Conservation (phyloP, 2,888 invertebrate species). For the Onthophagus sagittarius region DNA sequence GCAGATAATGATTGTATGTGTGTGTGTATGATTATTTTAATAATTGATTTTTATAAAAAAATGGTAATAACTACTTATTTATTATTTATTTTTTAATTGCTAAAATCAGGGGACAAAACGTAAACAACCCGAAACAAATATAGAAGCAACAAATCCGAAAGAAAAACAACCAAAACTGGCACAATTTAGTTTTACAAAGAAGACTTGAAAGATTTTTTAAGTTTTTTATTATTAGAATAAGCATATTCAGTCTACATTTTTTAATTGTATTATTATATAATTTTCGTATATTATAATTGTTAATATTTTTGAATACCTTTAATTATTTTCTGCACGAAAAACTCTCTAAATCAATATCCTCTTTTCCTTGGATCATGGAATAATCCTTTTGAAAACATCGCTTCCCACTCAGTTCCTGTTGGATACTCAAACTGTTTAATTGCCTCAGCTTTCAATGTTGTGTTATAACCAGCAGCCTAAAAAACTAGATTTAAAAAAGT, state of each 20-base stretch:
- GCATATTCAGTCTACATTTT: slow-evolving; percentile 12
- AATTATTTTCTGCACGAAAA: neutral
- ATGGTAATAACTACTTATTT: neutral
- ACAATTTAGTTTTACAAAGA: slow-evolving; percentile 45
- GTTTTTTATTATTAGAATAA: neutral
- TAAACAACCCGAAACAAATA: slow-evolving; percentile 41
- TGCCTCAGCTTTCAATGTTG: slow-evolving; percentile 68
- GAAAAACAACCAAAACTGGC: slow-evolving; percentile 52
- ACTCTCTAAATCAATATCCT: neutral
- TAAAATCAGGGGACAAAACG: slow-evolving; percentile 33
- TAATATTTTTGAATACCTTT: neutral
- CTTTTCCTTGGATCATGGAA: slow-evolving; percentile 51
- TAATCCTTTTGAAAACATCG: slow-evolving; percentile 59
- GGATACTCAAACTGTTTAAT: slow-evolving; percentile 72
- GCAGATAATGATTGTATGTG: no score
- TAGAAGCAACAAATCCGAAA: slow-evolving; percentile 39
- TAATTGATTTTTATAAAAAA: no score
- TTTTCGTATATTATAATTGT: neutral
- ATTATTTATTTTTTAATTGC: neutral
- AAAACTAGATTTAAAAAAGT: slow-evolving; percentile 28
- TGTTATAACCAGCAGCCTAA: slow-evolving; percentile 75
- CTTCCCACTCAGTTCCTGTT: slow-evolving; percentile 71
- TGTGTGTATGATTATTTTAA: neutral
- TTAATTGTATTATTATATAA: slow-evolving; percentile 12
- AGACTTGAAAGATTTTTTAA: slow-evolving; percentile 13